Percentiles rank a stretch among this genome's conserved stretches.
Conservation (phyloP, 1,140 invertebrate species). For the Heliconius hermathena region DNA sequence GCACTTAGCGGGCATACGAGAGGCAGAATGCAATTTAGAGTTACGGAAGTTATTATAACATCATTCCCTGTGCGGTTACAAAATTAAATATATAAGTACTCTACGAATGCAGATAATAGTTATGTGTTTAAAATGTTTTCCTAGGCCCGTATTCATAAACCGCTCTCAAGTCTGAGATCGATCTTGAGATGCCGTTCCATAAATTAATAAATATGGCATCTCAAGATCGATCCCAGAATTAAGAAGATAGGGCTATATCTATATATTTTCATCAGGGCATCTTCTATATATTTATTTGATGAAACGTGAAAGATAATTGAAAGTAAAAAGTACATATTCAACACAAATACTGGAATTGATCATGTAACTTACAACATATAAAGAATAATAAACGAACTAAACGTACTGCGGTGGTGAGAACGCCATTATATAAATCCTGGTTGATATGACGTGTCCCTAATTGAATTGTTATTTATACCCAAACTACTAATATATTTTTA, state of each 20-base stretch:
- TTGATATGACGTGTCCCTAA: neutral
- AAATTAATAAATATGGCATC: no score
- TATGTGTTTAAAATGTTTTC: no score
- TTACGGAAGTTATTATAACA: slow-evolving; percentile 6
- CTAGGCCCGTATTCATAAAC: no score
- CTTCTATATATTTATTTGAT: no score
- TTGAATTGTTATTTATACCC: neutral
- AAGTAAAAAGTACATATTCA: no score
- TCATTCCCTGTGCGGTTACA: neutral
- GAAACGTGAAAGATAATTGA: no score
- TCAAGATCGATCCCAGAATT: no score
- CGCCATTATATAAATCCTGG: neutral
- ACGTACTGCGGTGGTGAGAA: neutral
- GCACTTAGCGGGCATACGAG: neutral
- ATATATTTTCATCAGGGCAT: no score
- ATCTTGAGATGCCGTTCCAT: no score
- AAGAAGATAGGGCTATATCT: no score
- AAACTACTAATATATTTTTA: neutral
- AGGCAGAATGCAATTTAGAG: slow-evolving; percentile 5
- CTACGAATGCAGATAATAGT: neutral
- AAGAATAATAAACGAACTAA: neutral
- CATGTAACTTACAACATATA: neutral
- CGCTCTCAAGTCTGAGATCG: no score
- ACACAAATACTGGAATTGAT: no score
- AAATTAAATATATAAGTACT: neutral